A percentile compares a stretch with the other conserved stretches of the same genome.
Evolutionary conservation across 2,888 invertebrate species (phyloP).

Genomic region (Ichneumoninae sp.): DNA sequence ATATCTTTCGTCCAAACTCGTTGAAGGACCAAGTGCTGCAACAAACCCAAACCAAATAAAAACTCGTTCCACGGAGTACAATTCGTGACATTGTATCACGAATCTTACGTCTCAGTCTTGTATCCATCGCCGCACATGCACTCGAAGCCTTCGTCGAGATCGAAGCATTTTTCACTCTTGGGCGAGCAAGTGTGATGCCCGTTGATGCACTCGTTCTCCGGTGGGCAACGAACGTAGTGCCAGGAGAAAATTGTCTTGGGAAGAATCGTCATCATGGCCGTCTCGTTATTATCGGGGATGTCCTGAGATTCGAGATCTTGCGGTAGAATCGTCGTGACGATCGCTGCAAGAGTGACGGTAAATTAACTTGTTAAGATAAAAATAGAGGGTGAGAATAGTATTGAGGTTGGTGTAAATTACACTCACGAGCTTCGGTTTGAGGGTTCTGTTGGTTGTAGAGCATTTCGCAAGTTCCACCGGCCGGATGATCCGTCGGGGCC

Average conservation of each 20-base stretch:
- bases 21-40: constrained; percentile 76
- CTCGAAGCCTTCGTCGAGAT: constrained; percentile 91
- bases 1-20: constrained; percentile 83
- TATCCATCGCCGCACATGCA: constrained; percentile 93
- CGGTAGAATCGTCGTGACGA: constrained; percentile 69
- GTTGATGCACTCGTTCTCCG: constrained; percentile 96
- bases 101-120: constrained; percentile 86
- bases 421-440: constrained; percentile 73
- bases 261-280: constrained; percentile 68
- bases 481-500: constrained; percentile 88
- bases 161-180: constrained; percentile 94
- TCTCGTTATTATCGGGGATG: constrained; percentile 70
- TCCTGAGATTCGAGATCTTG: constrained; percentile 68
- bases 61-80: background rate
- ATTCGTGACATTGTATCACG: background rate
- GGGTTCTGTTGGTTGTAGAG: constrained; percentile 82
- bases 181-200: constrained; percentile 95
- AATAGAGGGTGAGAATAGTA: background rate
- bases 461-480: constrained; percentile 85
- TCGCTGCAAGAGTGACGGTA: constrained; percentile 60
- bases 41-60: constrained; percentile 51
- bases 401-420: background rate
- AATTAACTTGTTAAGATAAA: constrained; percentile 15
- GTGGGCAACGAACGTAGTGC: constrained; percentile 95
- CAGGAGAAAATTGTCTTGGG: constrained; percentile 88